These are phyloP conservation scores for Botia almorhae DNA, from an alignment of 2,797 vertebrate genomes.

Conservation along the genomic window DNA sequence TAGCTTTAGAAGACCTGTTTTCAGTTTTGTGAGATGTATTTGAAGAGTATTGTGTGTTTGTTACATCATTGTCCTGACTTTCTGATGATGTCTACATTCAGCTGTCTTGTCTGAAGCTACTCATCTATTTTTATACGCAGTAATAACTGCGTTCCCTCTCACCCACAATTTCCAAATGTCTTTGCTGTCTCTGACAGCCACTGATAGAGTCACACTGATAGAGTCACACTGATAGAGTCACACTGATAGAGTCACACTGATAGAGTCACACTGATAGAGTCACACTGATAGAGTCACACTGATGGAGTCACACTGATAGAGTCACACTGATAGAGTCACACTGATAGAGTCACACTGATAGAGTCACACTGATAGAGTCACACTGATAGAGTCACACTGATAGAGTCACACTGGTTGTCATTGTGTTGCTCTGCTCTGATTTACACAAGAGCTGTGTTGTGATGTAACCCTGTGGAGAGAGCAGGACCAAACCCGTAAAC, in stretches of 20 bases:
- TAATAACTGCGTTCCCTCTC: slow-evolving; percentile 6
- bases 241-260: background rate
- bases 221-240: too few species aligned
- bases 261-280: too few species aligned
- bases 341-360: too few species aligned
- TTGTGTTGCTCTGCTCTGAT: slow-evolving; percentile 33
- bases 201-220: background rate
- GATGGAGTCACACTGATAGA: background rate
- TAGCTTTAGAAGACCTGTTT: too few species aligned
- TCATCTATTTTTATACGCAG: background rate
- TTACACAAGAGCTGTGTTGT: background rate
- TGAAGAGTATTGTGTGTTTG: too few species aligned
- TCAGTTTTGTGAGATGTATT: background rate
- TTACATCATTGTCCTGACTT: too few species aligned
- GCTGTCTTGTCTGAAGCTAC: too few species aligned
- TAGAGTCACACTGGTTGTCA: slow-evolving; percentile 19
- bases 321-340: too few species aligned
- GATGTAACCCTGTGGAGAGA: background rate
- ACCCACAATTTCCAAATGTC: background rate
- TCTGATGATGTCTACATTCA: too few species aligned
- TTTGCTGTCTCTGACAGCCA: background rate
- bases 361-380: background rate
- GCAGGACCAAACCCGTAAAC: slow-evolving; percentile 6
- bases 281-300: background rate
- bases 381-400: too few species aligned